Evolutionary conservation across 2,113 vertebrate species (phyloP).

Genomic region (Nibea coibor): DNA sequence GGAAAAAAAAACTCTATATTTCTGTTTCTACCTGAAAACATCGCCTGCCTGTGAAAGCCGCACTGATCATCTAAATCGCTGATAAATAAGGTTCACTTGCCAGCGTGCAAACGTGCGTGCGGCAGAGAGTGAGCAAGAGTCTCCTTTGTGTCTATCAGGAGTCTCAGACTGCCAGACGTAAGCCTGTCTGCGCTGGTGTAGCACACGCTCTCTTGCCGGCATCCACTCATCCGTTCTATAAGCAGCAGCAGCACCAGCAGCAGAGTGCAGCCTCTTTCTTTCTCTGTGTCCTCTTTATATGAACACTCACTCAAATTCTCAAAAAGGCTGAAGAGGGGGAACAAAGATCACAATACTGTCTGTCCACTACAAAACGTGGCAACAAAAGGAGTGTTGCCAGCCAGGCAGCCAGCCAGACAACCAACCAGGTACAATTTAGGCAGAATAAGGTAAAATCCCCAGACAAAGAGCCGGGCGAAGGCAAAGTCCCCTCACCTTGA

Average conservation of each 20-base stretch:
- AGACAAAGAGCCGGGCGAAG: slow-evolving; percentile 63
- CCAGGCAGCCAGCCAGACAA: neutral
- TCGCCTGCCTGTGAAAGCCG: slow-evolving; percentile 14
- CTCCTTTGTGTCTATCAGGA: slow-evolving; percentile 84
- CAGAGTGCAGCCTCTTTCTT: slow-evolving; percentile 40
- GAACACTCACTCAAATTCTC: slow-evolving; percentile 16
- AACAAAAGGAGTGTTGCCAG: slow-evolving; percentile 37
- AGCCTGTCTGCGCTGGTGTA: slow-evolving; percentile 71
- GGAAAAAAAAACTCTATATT: neutral
- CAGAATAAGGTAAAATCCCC: slow-evolving; percentile 12
- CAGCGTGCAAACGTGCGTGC: slow-evolving; percentile 25
- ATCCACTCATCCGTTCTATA: slow-evolving; percentile 64
- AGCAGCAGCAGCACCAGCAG: slow-evolving; percentile 50
- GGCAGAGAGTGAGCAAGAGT: slow-evolving; percentile 53
- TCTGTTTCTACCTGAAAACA: slow-evolving; percentile 3
- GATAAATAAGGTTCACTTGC: slow-evolving; percentile 34
- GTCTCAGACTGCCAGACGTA: slow-evolving; percentile 78
- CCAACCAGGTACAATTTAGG: slow-evolving; percentile 12
- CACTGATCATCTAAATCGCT: slow-evolving; percentile 31
- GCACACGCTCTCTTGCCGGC: slow-evolving; percentile 68
- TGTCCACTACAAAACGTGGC: neutral
- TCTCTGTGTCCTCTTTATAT: slow-evolving; percentile 38
- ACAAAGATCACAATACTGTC: slow-evolving; percentile 1
- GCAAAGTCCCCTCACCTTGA: slow-evolving; percentile 75
- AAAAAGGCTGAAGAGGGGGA: neutral